These are phyloP conservation scores for Phallusia fumigata DNA, from an alignment of 23 tunicate species.

Conservation along the genomic window DNA sequence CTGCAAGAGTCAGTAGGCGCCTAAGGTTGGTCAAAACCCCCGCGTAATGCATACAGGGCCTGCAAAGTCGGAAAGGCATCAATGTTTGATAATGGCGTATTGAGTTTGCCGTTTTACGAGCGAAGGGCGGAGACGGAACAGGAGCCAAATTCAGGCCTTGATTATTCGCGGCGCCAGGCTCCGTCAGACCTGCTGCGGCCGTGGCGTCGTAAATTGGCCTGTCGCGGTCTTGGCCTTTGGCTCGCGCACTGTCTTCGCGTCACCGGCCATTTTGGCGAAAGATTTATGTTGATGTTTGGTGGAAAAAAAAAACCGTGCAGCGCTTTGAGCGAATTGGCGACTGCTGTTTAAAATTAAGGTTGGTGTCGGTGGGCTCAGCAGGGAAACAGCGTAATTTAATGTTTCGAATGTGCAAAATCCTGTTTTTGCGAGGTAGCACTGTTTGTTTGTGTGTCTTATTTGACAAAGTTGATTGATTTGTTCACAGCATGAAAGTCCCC, in stretches of 20 bases:
- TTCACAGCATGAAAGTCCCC: too few species aligned
- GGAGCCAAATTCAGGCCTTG: neutral
- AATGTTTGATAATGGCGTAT: neutral
- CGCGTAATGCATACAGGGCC: neutral
- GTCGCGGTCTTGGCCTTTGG: conserved; percentile 2
- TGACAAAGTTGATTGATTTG: too few species aligned
- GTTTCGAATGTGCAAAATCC: too few species aligned
- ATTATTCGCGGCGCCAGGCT: conserved; percentile 1
- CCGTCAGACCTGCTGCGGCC: neutral
- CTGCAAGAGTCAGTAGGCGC: too few species aligned
- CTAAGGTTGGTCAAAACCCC: too few species aligned
- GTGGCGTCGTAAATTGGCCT: conserved; percentile 10
- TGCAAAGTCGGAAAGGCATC: neutral
- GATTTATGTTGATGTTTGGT: neutral
- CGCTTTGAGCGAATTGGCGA: too few species aligned
- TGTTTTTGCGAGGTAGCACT: too few species aligned
- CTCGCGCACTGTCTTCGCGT: neutral
- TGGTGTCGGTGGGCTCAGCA: too few species aligned
- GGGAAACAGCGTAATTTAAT: too few species aligned
- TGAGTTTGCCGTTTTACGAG: conserved; percentile 5
- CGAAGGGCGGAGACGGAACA: neutral
- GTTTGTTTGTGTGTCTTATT: too few species aligned
- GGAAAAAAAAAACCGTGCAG: too few species aligned
- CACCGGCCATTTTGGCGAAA: neutral
- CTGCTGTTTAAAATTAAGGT: too few species aligned